These are phyloP conservation scores for Trididemnum nubilum DNA, from an alignment of 23 tunicate genomes.

Conservation along the genomic window DNA sequence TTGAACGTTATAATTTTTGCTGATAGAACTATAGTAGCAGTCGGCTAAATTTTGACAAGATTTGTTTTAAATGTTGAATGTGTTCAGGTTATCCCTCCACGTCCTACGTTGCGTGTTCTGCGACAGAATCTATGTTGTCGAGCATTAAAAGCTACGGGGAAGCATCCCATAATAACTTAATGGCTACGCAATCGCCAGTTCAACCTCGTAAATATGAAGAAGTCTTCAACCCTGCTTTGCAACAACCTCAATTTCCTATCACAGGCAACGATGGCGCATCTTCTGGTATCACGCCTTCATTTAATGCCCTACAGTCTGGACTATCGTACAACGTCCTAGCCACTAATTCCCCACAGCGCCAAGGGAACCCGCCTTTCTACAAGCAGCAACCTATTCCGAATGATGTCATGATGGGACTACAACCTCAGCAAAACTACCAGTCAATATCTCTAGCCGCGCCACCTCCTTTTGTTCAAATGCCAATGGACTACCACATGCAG, in stretches of 20 bases:
- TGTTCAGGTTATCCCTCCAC: conserved; percentile 20
- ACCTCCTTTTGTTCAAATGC: background rate
- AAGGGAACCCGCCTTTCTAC: background rate
- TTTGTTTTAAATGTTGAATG: background rate
- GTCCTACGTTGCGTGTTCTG: background rate
- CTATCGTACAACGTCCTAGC: background rate
- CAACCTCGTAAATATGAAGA: background rate
- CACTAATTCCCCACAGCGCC: background rate
- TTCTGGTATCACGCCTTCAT: conserved; percentile 17
- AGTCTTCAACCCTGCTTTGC: background rate
- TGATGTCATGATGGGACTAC: conserved; percentile 2
- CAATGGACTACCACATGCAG: conserved; percentile 36
- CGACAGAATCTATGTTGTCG: background rate
- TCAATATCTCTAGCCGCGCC: background rate
- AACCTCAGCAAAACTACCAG: background rate
- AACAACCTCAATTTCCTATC: background rate
- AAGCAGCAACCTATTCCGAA: background rate
- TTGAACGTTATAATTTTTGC: background rate
- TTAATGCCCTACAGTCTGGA: conserved; percentile 6
- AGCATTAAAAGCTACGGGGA: background rate
- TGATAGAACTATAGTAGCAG: background rate
- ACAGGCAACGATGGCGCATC: background rate
- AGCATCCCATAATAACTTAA: background rate
- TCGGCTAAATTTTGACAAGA: background rate
- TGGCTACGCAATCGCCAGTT: background rate